Evolutionary conservation across 2,797 vertebrate species (phyloP), one percentile per base, ranked within the genome.

Genomic region (Adelosebastes latens): DNA sequence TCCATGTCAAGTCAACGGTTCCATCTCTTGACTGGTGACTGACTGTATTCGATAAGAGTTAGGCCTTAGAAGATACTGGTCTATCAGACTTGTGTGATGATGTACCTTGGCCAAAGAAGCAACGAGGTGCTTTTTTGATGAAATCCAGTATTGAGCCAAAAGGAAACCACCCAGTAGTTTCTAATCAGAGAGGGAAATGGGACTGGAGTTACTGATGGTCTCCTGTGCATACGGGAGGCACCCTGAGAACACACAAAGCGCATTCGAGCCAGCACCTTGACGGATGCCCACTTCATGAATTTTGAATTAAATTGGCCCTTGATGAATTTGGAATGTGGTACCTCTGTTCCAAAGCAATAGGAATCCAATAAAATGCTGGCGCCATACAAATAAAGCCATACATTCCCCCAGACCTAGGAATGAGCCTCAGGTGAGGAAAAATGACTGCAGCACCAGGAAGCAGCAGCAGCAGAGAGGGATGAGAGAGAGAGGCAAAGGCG

Each of bases 271-370:
- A 83, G 89, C 93, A 92, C 77, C 77, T 88, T 95, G 95, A 96
- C 91, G 84, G 92, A 96, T 95, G 90, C 89, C 83, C 87, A 92
- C 93, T 94, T 94, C 92, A 94, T 94, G 94, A 95, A 94, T 95
- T 95, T 92, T 88, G 95, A 96, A 95, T 95, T 94, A 95, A 96
- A 95, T 94, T 94, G 95, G 93, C 94, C 92, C 94, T 94, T 96
- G 95, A 96, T 94, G 92, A 95, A 96, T 96, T 94, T 94, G 84
- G 91, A 94, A 95, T 92, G 93, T 88, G 88, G 84, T 90, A 81
- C 86, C 88, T 91, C 89, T 92, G 93, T 94, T 92, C 91, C 93
- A 90, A 89, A 92, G 95, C 94, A 93, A 95, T 95, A 93, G 93
- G 93, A 95, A 96, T 95, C 94, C 94, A 95, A 95, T 96, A 94